phyloP scores from a whole-genome alignment of 2,888 invertebrate species.

The Lottia gigantea region DNA sequence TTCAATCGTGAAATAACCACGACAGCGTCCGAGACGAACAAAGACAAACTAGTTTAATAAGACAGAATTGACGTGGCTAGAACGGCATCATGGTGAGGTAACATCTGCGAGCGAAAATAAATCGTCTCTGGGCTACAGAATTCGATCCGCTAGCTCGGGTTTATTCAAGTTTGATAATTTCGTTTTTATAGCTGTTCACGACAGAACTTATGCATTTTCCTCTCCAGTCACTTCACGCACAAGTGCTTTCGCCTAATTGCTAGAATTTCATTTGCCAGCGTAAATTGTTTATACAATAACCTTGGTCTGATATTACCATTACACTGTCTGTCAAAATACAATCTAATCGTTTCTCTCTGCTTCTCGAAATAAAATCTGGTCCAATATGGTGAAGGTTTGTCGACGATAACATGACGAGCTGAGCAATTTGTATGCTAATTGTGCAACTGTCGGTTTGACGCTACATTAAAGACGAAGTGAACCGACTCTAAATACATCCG shows the following conservation, averaged over 20 bases:
- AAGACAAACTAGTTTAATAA: not conserved
- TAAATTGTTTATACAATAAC: constrained; percentile 11
- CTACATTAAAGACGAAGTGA: not conserved
- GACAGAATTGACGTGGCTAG: not conserved
- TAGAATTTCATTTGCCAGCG: constrained; percentile 10
- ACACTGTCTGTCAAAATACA: constrained; percentile 6
- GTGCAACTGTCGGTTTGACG: constrained; percentile 5
- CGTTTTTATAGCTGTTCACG: constrained; percentile 11
- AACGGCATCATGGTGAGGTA: not conserved
- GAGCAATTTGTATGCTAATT: constrained; percentile 11
- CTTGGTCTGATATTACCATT: constrained; percentile 8
- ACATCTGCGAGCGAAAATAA: constrained; percentile 11
- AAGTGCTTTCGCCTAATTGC: constrained; percentile 11
- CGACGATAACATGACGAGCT: not conserved
- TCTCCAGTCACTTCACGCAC: constrained; percentile 6
- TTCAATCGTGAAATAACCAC: not conserved
- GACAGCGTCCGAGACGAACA: not conserved
- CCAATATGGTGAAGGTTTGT: constrained; percentile 9
- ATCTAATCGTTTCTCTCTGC: not conserved
- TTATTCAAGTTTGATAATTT: constrained; percentile 11
- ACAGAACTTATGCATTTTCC: constrained; percentile 3
- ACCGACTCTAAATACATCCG: constrained; percentile 1
- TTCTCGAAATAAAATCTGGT: not conserved
- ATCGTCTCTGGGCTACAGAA: not conserved
- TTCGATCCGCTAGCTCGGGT: constrained; percentile 2